Base-by-base conservation (phyloP, 1,140 invertebrate genomes). In the Trachelipus rathkii region DNA sequence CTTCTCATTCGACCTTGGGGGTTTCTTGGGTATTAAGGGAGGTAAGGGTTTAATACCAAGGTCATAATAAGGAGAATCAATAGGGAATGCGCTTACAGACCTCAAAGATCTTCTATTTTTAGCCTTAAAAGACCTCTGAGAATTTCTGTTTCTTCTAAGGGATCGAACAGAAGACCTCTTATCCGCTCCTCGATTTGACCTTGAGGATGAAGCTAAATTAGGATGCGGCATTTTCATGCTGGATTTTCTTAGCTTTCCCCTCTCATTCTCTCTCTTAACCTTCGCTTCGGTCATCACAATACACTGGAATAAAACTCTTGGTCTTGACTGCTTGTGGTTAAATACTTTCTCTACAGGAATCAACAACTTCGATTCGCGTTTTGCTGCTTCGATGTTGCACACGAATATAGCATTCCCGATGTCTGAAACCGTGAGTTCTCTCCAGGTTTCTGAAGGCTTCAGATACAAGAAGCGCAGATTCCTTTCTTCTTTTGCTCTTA, bases 391-490 rank as follows among this genome's bases (percentile, higher is more conserved):
- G 77, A 75, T 75, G 67, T 78, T 78, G 50, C 77, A 78, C 50
- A n/a, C n/a, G n/a, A n/a, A 78, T 43, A 74, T 78, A 78, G 74
- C 77, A 78, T 33, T 78, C 77, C n/a, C 77, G 73, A 19, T 78
- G 77, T 8, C 77, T 66, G 60, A 78, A 78, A 15, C 73, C 75
- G 60, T 78, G 77, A 44, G 77, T 74, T 21, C 74, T 53, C 74
- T 78, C 73, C 0, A 78, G 19, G 74, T 78, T 78, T 46, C 74
- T 75, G 19, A 78, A 60, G 46, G 77, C 77, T 21, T 78, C 77
- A 10, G 77, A 73, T n/a, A 78, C 77, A 15, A 78, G 67, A n/a
- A n/a, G n/a, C n/a, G n/a, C n/a, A n/a, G n/a, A n/a, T n/a, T n/a
- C n/a, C n/a, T n/a, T n/a, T n/a, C n/a, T n/a, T n/a, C n/a, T n/a